Evolutionary conservation across 2,888 invertebrate genomes (phyloP).

Genomic region (Zygaena filipendulae): DNA sequence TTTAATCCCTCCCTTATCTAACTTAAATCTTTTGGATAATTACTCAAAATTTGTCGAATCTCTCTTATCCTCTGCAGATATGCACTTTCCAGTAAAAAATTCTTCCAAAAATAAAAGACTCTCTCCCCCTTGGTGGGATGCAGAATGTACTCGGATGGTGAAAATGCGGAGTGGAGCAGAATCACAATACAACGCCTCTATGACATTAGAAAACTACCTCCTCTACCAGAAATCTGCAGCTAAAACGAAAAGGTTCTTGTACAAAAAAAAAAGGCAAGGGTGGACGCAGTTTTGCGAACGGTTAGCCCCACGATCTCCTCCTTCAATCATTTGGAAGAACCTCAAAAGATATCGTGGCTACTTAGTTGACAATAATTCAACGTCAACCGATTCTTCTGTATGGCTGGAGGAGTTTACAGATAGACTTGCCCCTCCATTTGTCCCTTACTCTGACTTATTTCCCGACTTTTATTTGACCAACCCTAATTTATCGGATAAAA

Average conservation of each 20-base stretch:
- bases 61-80: conserved; percentile 1
- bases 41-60: conserved; percentile 1
- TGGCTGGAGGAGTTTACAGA: conserved; percentile 5
- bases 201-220: conserved; percentile 8
- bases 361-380: neutral
- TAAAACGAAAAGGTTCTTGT: conserved; percentile 4
- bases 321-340: conserved; percentile 8
- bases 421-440: conserved; percentile 3
- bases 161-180: conserved; percentile 4
- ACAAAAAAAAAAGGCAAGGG: conserved; percentile 8
- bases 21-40: too few species aligned
- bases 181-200: neutral
- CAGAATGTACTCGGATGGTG: conserved; percentile 7
- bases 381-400: neutral
- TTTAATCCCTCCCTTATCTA: too few species aligned
- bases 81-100: conserved; percentile 2
- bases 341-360: conserved; percentile 6
- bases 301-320: conserved; percentile 7
- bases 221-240: conserved; percentile 4
- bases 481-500: neutral
- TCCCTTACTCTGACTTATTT: neutral
- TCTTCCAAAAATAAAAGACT: too few species aligned
- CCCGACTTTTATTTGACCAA: neutral
- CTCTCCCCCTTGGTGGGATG: conserved; percentile 11
- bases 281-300: conserved; percentile 10